phyloP scores from a whole-genome alignment of 2,113 vertebrate species.

The Bucco capensis region DNA sequence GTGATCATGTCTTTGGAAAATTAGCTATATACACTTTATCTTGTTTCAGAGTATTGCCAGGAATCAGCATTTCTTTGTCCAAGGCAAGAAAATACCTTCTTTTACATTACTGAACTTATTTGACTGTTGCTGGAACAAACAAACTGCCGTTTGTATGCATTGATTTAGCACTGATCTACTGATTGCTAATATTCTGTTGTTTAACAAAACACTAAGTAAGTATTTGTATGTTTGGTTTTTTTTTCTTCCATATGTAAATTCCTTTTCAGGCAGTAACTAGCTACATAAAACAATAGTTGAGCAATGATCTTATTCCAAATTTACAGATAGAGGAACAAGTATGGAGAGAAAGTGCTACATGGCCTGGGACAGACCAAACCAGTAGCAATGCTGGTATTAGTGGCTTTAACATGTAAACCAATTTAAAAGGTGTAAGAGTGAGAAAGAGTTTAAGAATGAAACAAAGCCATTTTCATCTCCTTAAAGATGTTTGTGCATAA shows the following conservation, averaged over 20 bases:
- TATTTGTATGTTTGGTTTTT: not conserved
- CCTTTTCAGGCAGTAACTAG: not conserved
- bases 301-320: not conserved
- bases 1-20: not conserved
- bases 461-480: constrained; percentile 25
- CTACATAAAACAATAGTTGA: not conserved
- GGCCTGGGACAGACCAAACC: not conserved
- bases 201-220: not conserved
- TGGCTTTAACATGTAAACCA: not conserved
- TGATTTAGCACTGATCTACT: not conserved
- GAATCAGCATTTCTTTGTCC: not conserved
- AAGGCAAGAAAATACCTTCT: not conserved
- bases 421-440: not conserved
- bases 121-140: not conserved
- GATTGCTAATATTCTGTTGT: not conserved
- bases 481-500: constrained; percentile 17
- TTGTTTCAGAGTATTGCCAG: not conserved
- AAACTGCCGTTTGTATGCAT: not conserved
- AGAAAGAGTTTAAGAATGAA: not conserved
- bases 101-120: not conserved
- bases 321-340: not conserved
- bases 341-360: not conserved
- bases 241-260: not conserved
- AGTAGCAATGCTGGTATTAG: not conserved
- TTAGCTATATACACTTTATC: not conserved